Conservation (phyloP, 2,113 vertebrate genomes). For the Urocynchramus pylzowi region DNA sequence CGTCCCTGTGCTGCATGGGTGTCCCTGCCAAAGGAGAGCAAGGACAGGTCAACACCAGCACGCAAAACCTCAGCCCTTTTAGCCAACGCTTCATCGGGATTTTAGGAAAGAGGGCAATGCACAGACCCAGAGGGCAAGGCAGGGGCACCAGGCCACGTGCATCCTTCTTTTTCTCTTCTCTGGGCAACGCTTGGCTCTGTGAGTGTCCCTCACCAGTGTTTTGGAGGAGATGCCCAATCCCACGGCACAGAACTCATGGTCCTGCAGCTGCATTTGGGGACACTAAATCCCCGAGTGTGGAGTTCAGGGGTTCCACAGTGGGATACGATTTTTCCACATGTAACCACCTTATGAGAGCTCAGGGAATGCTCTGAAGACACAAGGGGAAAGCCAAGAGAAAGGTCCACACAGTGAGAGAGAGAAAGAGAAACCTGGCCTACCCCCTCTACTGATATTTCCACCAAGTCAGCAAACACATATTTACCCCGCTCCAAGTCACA, state of each 20-base stretch:
- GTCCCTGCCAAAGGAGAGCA: slow-evolving; percentile 63
- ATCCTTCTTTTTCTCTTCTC: not conserved
- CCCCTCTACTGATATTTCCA: not conserved
- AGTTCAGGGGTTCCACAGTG: not conserved
- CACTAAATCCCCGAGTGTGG: not conserved
- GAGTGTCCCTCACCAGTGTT: not conserved
- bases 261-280: not conserved
- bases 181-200: not conserved
- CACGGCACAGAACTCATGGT: not conserved
- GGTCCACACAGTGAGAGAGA: not conserved
- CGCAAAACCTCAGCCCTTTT: not conserved
- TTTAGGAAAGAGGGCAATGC: not conserved
- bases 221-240: not conserved
- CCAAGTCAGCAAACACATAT: not conserved
- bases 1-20: slow-evolving; percentile 35
- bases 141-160: not conserved
- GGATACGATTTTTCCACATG: not conserved
- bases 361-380: not conserved
- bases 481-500: not conserved
- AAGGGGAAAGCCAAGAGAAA: not conserved
- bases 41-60: not conserved
- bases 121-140: not conserved
- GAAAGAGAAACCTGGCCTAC: not conserved
- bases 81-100: not conserved
- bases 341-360: not conserved